Evolutionary conservation across 2,888 invertebrate species (phyloP).

Genomic region (Tipula lateralis): DNA sequence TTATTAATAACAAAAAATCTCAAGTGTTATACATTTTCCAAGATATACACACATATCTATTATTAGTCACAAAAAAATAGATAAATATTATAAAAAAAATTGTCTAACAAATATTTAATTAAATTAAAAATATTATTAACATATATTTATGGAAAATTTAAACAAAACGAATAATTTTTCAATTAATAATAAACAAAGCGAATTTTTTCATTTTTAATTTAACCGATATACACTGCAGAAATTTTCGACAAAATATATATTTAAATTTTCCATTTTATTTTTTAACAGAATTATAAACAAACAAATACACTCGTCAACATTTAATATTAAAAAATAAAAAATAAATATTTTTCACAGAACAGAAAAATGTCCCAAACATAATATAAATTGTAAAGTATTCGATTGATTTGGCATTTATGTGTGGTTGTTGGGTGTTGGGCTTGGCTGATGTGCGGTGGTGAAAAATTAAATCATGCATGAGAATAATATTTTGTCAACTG

Average conservation of each 20-base stretch:
- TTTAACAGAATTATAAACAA: background rate
- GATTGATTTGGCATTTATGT: background rate
- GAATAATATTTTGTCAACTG: background rate
- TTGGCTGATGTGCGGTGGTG: background rate
- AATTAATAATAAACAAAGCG: background rate
- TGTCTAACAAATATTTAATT: background rate
- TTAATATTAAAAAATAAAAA: background rate
- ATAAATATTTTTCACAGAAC: background rate
- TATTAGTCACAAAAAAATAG: background rate
- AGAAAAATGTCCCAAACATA: background rate
- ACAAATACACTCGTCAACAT: background rate
- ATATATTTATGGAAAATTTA: background rate
- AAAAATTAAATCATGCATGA: background rate
- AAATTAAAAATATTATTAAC: background rate
- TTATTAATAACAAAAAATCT: background rate
- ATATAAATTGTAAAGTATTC: background rate
- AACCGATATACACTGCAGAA: no score
- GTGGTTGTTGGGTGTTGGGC: background rate
- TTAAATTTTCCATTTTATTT: background rate
- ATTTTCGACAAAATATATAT: no score
- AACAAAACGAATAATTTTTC: background rate
- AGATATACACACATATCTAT: background rate
- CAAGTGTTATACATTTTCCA: slow-evolving; percentile 12
- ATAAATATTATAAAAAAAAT: background rate
- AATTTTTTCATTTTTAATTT: background rate